Conservation (phyloP, 2,113 vertebrate genomes). For the Megalops atlanticus region DNA sequence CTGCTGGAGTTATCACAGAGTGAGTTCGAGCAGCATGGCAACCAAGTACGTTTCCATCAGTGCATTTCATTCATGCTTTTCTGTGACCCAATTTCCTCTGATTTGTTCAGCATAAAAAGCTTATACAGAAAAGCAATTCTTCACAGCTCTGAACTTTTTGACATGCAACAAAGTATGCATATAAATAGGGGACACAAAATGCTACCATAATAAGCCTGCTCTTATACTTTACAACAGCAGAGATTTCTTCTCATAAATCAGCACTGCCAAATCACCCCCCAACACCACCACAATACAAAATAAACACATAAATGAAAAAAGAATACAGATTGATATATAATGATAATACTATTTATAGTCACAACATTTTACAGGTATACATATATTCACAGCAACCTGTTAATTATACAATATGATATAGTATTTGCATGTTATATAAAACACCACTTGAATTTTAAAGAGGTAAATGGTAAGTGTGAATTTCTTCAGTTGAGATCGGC, state of each 20-base stretch:
- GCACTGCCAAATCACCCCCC: no score
- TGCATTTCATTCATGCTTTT: constrained; percentile 63
- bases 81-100: constrained; percentile 60
- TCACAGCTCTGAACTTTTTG: constrained; percentile 55
- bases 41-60: constrained; percentile 41
- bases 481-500: no score
- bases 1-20: constrained; percentile 39
- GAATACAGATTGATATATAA: no score
- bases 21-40: constrained; percentile 51
- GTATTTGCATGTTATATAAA: no score
- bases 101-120: constrained; percentile 58
- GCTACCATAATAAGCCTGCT: constrained; percentile 49
- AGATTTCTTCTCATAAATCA: not conserved
- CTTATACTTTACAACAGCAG: constrained; percentile 35
- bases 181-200: constrained; percentile 40
- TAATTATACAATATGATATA: no score
- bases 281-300: no score
- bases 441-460: no score
- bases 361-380: no score
- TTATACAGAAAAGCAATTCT: constrained; percentile 58
- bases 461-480: no score
- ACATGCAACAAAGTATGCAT: constrained; percentile 50
- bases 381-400: no score
- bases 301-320: no score
- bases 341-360: no score